Evolutionary conservation across 2,888 invertebrate genomes (phyloP).

Genomic region (Watsonalla cultraria): DNA sequence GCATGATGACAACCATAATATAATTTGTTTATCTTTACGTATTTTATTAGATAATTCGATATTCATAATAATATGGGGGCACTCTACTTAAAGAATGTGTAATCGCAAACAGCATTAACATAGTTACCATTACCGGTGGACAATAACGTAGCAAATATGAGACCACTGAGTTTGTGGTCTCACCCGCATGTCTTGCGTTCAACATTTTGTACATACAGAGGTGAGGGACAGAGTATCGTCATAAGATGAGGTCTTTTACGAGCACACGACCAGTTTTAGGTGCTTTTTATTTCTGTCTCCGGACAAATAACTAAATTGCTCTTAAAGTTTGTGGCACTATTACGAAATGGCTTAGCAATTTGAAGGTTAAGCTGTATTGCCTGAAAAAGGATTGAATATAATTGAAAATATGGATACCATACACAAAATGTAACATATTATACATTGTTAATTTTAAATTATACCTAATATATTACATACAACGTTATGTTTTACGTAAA

Average conservation of each 20-base stretch:
- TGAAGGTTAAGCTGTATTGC: slow-evolving; percentile 33
- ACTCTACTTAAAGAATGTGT: no score
- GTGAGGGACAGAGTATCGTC: slow-evolving; percentile 44
- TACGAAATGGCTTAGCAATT: slow-evolving; percentile 32
- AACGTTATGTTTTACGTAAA: slow-evolving; percentile 56
- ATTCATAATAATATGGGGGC: no score
- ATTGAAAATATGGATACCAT: slow-evolving; percentile 1
- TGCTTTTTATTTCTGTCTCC: slow-evolving; percentile 41
- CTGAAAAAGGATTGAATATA: slow-evolving; percentile 4
- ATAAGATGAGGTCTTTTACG: slow-evolving; percentile 50
- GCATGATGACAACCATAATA: no score
- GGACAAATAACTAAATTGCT: slow-evolving; percentile 40
- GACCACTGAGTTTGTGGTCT: slow-evolving; percentile 5
- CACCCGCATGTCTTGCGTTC: slow-evolving; percentile 22
- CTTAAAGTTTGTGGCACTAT: slow-evolving; percentile 25
- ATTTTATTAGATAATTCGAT: no score
- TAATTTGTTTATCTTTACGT: no score
- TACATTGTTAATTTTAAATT: no score
- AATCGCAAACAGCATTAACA: no score
- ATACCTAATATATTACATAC: slow-evolving; percentile 43
- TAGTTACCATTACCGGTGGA: not conserved
- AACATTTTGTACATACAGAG: slow-evolving; percentile 37
- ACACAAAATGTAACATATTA: slow-evolving; percentile 5
- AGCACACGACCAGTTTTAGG: slow-evolving; percentile 40
- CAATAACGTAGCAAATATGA: slow-evolving; percentile 6